phyloP scores from a whole-genome alignment of 2,888 invertebrate species.

The Drosophila quinaria region DNA sequence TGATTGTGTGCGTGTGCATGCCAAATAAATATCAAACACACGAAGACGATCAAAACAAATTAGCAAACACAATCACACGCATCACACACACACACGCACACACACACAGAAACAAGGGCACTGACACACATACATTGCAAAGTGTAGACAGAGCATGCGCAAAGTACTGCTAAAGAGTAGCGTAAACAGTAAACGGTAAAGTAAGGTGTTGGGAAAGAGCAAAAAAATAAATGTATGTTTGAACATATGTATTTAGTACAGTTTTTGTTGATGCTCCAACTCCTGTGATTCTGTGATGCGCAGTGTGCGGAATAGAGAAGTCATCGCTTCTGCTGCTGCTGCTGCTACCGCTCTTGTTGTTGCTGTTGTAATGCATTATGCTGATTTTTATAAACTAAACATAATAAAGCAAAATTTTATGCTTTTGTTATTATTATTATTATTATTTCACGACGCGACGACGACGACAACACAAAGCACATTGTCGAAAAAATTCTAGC shows the following conservation, averaged over 20 bases:
- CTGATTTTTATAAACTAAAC: neutral
- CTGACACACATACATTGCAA: constrained; percentile 7
- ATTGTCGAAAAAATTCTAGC: constrained; percentile 80
- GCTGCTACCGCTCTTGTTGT: constrained; percentile 8
- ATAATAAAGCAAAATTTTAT: neutral
- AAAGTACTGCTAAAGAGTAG: constrained; percentile 23
- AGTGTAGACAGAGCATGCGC: constrained; percentile 27
- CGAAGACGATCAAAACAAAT: constrained; percentile 66
- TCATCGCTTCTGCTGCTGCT: constrained; percentile 13
- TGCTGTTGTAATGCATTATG: constrained; percentile 38
- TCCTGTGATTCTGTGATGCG: constrained; percentile 16
- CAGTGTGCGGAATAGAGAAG: neutral
- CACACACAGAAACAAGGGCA: neutral
- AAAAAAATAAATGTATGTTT: constrained; percentile 15
- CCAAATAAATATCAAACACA: constrained; percentile 51
- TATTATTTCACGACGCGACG: constrained; percentile 46
- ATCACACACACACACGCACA: constrained; percentile 17
- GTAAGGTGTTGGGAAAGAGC: constrained; percentile 17
- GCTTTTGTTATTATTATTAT: constrained; percentile 7
- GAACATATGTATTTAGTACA: constrained; percentile 45
- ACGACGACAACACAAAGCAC: constrained; percentile 64
- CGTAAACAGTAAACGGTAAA: constrained; percentile 26
- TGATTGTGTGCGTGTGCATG: neutral
- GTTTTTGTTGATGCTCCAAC: constrained; percentile 33
- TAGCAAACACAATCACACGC: constrained; percentile 31